Percentiles rank a stretch among this genome's conserved stretches.
Evolutionary conservation across 2,797 vertebrate species (phyloP).

Genomic region (Tamandua tetradactyla): DNA sequence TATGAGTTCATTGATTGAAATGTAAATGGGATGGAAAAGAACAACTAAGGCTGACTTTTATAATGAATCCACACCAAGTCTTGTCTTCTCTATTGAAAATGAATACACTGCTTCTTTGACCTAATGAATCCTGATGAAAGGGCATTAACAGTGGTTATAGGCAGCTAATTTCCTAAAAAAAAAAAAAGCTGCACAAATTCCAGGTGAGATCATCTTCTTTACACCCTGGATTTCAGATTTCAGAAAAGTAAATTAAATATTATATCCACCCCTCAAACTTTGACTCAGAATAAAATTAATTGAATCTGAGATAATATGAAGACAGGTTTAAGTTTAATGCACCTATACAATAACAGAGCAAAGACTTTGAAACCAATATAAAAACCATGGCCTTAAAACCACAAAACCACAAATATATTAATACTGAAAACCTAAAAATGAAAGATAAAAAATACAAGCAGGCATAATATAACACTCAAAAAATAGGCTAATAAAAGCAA

Average conservation of each 20-base stretch:
- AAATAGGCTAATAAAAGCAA: neutral
- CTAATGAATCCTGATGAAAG: neutral
- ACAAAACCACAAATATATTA: neutral
- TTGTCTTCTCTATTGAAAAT: neutral
- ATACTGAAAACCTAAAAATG: no score
- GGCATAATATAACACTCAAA: neutral
- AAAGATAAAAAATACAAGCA: no score
- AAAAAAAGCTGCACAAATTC: neutral
- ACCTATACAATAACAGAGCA: neutral
- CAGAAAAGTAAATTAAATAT: neutral
- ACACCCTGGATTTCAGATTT: neutral
- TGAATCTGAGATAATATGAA: neutral
- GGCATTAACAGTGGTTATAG: neutral
- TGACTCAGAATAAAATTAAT: neutral
- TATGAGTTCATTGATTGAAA: neutral
- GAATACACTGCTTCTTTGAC: neutral
- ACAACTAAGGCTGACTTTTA: neutral
- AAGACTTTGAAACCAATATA: neutral
- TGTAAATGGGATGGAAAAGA: neutral
- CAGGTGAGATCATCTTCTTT: neutral
- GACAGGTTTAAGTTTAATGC: neutral
- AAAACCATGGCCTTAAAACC: neutral
- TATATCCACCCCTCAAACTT: neutral
- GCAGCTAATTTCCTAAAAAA: neutral
- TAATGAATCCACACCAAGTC: neutral